Percentiles rank a stretch among this genome's conserved stretches.
phyloP scores from a whole-genome alignment of 1,140 invertebrate species.

The Leptestheria dahalacensis region DNA sequence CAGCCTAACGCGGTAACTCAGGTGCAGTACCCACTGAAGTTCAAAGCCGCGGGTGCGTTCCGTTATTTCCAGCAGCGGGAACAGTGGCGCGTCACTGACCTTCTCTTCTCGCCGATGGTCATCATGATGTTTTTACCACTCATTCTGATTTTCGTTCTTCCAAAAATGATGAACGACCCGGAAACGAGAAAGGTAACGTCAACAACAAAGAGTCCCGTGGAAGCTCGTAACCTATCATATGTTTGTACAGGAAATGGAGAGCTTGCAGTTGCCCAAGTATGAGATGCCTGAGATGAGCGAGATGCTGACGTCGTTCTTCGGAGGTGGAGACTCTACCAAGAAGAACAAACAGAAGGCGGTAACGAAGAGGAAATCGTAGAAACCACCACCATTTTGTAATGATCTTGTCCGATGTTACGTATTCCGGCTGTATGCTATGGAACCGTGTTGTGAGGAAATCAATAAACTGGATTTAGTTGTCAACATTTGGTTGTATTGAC shows the following conservation, averaged over 20 bases:
- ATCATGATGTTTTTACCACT: constrained; percentile 93
- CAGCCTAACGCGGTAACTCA: constrained; percentile 74
- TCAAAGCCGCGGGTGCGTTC: constrained; percentile 62
- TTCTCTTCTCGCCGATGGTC: constrained; percentile 93
- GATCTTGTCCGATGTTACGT: no score
- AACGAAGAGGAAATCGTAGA: background rate
- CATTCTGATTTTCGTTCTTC: constrained; percentile 76
- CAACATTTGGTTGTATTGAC: background rate
- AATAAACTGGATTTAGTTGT: no score
- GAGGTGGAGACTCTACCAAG: constrained; percentile 19
- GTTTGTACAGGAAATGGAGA: constrained; percentile 60
- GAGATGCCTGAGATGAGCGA: constrained; percentile 83
- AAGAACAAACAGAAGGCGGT: constrained; percentile 19
- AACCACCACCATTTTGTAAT: background rate
- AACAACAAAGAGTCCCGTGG: background rate
- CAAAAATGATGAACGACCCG: constrained; percentile 93
- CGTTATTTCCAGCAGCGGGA: constrained; percentile 88
- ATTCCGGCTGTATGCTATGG: no score
- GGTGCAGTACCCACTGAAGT: constrained; percentile 76
- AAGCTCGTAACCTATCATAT: constrained; percentile 10
- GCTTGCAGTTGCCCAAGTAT: constrained; percentile 65
- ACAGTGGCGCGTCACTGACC: constrained; percentile 87
- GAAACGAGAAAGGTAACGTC: constrained; percentile 63
- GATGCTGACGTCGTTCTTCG: constrained; percentile 56
- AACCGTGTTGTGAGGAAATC: no score